Evolutionary conservation across 2,888 invertebrate genomes (phyloP), one percentile per base, ranked within the genome.

Genomic region (Syrista parreyssii): DNA sequence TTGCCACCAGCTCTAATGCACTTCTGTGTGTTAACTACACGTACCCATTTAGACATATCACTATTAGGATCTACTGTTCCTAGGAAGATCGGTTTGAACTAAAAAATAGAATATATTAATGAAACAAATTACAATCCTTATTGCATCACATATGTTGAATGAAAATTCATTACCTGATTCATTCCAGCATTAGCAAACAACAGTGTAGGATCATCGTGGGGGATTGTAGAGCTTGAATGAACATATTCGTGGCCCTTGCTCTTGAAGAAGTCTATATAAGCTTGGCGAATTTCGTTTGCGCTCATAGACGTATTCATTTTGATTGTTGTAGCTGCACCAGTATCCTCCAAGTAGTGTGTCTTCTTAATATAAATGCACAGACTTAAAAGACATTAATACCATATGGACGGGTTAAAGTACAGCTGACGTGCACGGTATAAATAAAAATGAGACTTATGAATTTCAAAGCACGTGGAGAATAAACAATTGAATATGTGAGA

Each of bases 1-100:
- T 99, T 99, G 75, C 99, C 99, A 77, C 99, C 99, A 84, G 99
- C 99, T 89, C 99, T 95, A 84, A 99, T 99, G 92, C 99, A 99
- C 92, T 99, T 99, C 92, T 99, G 99, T 2, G 98, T 97, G 91
- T 99, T 99, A 2, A 96, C 97, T 40, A 95, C 97, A 84, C 99
- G 94, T 32, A 95, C 93, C 94, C 96, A 96, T 89, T 97, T 97
- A 23, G 98, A 95, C 95, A 99, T 96, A 89, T 99, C 98, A 91
- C 98, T 98, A 90, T 97, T 98, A 1, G 99, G 99, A 92, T 99
- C 99, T 0, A 96, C 98, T 1, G 96, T 96, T 68, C 99, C 99
- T 88, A 99, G 93, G 92, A 99, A 99, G 85, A 99, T 97, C 1
- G 99, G 99, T 91, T 99, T 99, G 91, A 97, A 99, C 94, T 96